phyloP scores from a whole-genome alignment of 2,113 vertebrate species.

The Perognathus longimembris region DNA sequence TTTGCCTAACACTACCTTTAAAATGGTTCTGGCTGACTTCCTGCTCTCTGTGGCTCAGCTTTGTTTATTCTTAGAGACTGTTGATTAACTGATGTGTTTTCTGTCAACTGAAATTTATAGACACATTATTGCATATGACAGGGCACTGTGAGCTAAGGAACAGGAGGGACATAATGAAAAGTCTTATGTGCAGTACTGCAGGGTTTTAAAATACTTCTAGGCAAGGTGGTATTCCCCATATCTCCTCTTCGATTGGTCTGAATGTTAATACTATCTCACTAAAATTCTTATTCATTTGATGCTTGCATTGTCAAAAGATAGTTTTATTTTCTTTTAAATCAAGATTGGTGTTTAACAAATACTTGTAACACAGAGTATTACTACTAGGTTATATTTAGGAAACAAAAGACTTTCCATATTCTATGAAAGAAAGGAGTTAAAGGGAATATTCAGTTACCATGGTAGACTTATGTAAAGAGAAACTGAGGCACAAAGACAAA shows the following conservation, averaged over 20 bases:
- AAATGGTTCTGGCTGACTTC: not conserved
- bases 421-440: not conserved
- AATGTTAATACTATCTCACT: constrained; percentile 14
- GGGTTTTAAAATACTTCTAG: not conserved
- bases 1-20: constrained; percentile 5
- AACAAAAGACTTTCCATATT: constrained; percentile 2
- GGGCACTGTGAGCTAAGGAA: constrained; percentile 7
- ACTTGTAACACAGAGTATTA: not conserved
- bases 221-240: not conserved
- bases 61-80: constrained; percentile 69
- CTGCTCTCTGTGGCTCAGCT: constrained; percentile 53
- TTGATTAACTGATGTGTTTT: constrained; percentile 73
- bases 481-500: constrained; percentile 55
- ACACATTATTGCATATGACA: constrained; percentile 59
- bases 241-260: not conserved
- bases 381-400: not conserved
- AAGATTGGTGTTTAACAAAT: not conserved
- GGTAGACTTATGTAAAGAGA: constrained; percentile 23
- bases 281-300: not conserved
- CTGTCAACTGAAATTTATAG: constrained; percentile 67
- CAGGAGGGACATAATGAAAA: constrained; percentile 44
- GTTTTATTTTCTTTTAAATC: not conserved
- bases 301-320: not conserved
- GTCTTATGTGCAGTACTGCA: not conserved
- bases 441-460: not conserved